Evolutionary conservation across 2,113 vertebrate genomes (phyloP), one percentile per base, ranked within the genome.

Genomic region (Phocoena sinus): DNA sequence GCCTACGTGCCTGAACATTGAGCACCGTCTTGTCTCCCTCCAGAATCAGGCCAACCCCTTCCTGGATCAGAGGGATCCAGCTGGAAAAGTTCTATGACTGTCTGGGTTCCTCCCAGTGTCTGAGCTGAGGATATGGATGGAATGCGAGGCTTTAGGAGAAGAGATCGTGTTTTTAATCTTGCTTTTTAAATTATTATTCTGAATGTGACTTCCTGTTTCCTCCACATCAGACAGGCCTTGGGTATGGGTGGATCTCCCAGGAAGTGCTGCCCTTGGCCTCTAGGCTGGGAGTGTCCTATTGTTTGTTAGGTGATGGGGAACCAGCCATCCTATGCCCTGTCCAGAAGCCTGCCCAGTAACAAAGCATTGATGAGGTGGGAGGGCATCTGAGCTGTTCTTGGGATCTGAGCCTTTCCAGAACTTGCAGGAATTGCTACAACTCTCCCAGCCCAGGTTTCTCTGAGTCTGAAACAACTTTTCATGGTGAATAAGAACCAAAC

Each of bases 121-220:
- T 90, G 56, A 70, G 41, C 88, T 77, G 53, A 91, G 47, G 15
- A n/a, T 83, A 6, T 21, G 58, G 56, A 33, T 44, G 26, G 41
- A n/a, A 84, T 73, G 23, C 62, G 38, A 86, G 50, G 56, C 41
- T 56, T 83, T 65, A 26, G 58, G 50, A 74, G 56, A 82, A 83
- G 67, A 93, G 44, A 38, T 58, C 21, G 0, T 74, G 23, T 50
- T 80, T 90, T 70, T 33, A 25, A 50, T 56, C 74, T 83, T 90
- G 90, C 70, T 70, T 88, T 94, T 68, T 81, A 41, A 74, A 33
- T 60, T 70, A 50, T 41, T 58, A 13, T 50, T 84, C 65, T 38
- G 44, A 94, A 26, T 60, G n/a, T 60, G 50, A 20, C 89, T 96
- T 93, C 95, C 92, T 86, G 89, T 92, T 83, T 92, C 63, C 70